Base-by-base conservation (phyloP, 1,140 invertebrate genomes). In the Harlomillsia oculata region DNA sequence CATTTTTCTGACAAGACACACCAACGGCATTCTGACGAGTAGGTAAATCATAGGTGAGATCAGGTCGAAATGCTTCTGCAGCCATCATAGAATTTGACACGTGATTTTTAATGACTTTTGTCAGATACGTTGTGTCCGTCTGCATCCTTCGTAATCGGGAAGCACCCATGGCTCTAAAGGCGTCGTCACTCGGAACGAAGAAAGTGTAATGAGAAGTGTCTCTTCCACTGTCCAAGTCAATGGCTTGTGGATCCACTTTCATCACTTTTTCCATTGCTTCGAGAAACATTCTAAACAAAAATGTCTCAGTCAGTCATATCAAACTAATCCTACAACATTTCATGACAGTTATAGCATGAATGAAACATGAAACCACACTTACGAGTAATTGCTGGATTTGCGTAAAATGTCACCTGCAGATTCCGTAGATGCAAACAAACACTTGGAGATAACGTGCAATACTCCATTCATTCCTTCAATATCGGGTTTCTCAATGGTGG, bases 401-500 rank as follows among this genome's bases (percentile, higher is more conserved):
- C 69, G 54, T 0, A 72, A 66, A n/a, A 76, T 68, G 46, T 77
- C 74, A 3, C 72, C 70, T 0, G 72, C 65, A 3, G 74, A 71
- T 48, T 71, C 70, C 21, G 72, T 68, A 2, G 73, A 71, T 0
- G 77, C 74, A 18, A 72, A 67, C 21, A 80, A 64, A 18, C 77
- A 72, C 57, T 73, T 73, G 59, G 71, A 74, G 32, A 79, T 73
- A 18, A 77, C 69, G 60, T 80, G 78, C 36, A 80, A 67, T 2
- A 78, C 71, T 5, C 78, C 78, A 64, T 80, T 79, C 21, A 73
- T 73, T 9, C 74, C 74, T 44, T 76, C 72, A 45, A 75, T 69
- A 59, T 78, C 72, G 0, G 66, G 53, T 39, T 71, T 67, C 26
- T 71, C 69, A 25, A 77, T 70, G 14, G 72, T 66, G 0, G 75